Base-by-base conservation (phyloP, 2,113 vertebrate species). In the Thalassoma bifasciatum region DNA sequence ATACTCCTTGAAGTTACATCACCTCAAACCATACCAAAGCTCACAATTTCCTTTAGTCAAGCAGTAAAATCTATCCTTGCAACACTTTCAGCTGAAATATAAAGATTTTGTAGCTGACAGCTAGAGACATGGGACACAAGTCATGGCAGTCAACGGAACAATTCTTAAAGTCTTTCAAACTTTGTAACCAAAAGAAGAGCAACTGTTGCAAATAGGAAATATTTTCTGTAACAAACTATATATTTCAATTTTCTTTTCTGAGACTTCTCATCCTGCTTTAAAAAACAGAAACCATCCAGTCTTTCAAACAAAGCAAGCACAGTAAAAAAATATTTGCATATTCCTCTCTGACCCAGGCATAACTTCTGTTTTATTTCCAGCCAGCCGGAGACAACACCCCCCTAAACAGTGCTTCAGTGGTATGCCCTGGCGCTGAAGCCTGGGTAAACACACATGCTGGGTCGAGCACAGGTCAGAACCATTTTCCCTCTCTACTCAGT, bases 391-490 rank as follows among this genome's bases (percentile, higher is more conserved):
- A 22, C 67, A 8, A 30, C 30, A 30, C 3, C 61, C 40, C 57
- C 40, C 56, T 53, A 60, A 82, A 53, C 19, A 13, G 21, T 47
- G 49, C 37, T 11, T 64, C 38, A 22, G 54, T 46, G 60, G 81
- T 73, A 58, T 13, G 49, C 40, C 17, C 66, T 72, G 37, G 16
- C 36, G 19, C 34, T 13, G 42, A 13, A 56, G 62, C 54, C 75
- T 82, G 42, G 17, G n/a, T 47, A 77, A 77, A 81, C 77, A 86
- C 78, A 77, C 58, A 66, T 59, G 44, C 53, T 24, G 72, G 82
- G 90, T 85, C 72, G 64, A 78, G 70, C 49, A 72, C 87, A 77
- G 86, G 91, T 88, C 89, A 85, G 60, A 58, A 17, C 30, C 65
- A 58, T 62, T 86, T 78, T 76, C 62, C 56, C 51, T 74, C n/a